Base-by-base conservation (phyloP, 2,797 vertebrate genomes). In the Enteromius paludinosus region DNA sequence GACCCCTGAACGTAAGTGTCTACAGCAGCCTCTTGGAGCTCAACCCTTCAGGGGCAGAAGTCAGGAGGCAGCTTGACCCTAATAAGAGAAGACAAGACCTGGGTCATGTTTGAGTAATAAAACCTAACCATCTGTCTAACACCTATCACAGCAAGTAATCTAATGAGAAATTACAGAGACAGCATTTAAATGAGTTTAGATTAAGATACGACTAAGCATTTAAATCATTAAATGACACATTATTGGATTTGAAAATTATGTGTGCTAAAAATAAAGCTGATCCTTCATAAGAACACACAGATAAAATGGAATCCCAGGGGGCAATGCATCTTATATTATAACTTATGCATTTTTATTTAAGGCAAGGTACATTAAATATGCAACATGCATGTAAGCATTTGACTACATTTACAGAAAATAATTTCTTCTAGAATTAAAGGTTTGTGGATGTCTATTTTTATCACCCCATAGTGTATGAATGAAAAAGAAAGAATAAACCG, bases 51-150 rank as follows among this genome's bases (percentile, higher is more conserved):
- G 65, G 71, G 56, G 18, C 17, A 83, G 66, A 83, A 38, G 76
- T 81, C 70, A 81, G 43, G 74, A 54, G 12, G 45, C 45, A 81
- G 49, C 54, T 43, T 84, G 83, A 72, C 47, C 65, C 30, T 69
- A 69, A 74, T 17, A 38, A 47, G 41, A 61, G 49, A 69, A 83
- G 72, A 69, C 1, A 7, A 8, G 52, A 45, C 35, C 77, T 69
- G 45, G 12, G 43, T 70, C 54, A 54, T 66, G 45, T 61, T 54
- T 64, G 18, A 54, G n/a, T 68, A 35, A 65, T 65, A 15, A 79
- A 79, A 64, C 33, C 20, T 73, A 52, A 62, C 43, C 64, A 30
- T 79, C 70, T 71, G 54, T 74, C 72, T 52, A 45, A 33, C 70
- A 65, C 28, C 35, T 78, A 62, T 23, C 20, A 64, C 30, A 28